phyloP scores from a whole-genome alignment of 2,888 invertebrate species.

The Eupithecia pulchellata region DNA sequence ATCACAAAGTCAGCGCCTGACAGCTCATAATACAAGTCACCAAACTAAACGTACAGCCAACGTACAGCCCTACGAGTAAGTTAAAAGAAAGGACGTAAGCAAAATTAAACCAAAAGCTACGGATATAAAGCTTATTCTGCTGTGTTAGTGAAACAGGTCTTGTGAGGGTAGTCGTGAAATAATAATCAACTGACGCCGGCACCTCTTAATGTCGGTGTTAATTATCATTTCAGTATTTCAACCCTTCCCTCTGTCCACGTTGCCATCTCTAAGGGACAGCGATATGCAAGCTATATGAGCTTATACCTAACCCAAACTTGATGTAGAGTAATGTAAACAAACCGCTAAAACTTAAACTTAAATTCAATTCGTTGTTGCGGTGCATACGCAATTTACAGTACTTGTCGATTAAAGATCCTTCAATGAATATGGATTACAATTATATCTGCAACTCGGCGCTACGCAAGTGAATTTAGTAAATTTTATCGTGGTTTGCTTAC shows the following conservation, averaged over 20 bases:
- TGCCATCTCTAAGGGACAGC: constrained; percentile 12
- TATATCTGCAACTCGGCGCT: too few species aligned
- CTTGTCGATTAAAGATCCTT: too few species aligned
- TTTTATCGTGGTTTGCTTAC: too few species aligned
- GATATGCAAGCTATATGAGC: constrained; percentile 1
- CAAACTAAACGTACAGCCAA: constrained; percentile 2
- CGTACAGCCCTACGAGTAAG: neutral
- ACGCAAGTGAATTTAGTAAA: too few species aligned
- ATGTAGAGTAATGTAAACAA: too few species aligned
- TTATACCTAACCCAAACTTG: neutral
- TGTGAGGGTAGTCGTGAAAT: constrained; percentile 53
- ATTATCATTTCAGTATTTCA: constrained; percentile 44
- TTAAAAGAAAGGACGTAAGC: neutral
- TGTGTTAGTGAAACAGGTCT: constrained; percentile 34
- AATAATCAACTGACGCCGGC: constrained; percentile 52
- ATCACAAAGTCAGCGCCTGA: constrained; percentile 4
- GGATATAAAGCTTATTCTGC: constrained; percentile 20
- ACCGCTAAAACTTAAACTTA: too few species aligned
- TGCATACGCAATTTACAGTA: too few species aligned
- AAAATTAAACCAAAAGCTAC: constrained; percentile 7
- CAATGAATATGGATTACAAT: too few species aligned
- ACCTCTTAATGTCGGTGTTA: constrained; percentile 45
- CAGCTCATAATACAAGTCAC: constrained; percentile 11
- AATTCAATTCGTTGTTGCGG: too few species aligned
- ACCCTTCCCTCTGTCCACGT: constrained; percentile 42